Conservation (phyloP, 2,113 vertebrate species). For the Penelope pileata region DNA sequence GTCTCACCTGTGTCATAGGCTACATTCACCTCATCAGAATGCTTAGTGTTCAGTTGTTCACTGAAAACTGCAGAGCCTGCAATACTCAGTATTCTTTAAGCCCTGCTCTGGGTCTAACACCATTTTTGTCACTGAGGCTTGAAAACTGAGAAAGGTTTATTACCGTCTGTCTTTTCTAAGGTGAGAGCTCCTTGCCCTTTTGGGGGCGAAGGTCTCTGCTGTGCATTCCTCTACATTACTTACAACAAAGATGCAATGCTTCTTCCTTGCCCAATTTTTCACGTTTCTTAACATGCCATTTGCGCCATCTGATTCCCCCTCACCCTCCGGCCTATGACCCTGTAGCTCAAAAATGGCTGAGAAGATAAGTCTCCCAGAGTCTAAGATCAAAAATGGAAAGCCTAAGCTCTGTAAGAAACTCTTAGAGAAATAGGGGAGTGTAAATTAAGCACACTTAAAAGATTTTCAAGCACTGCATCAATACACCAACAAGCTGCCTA, state of each 20-base stretch:
- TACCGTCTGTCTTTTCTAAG: conserved; percentile 53
- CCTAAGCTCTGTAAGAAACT: not conserved
- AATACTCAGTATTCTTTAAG: not conserved
- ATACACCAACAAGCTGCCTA: not conserved
- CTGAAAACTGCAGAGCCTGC: not conserved
- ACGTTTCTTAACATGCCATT: conserved; percentile 49
- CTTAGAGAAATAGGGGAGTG: not conserved
- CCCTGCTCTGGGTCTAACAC: not conserved
- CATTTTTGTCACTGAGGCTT: conserved; percentile 20
- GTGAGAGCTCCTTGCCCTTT: conserved; percentile 62
- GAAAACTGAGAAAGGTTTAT: conserved; percentile 49
- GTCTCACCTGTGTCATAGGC: not conserved
- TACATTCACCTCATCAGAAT: not conserved
- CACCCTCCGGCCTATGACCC: conserved; percentile 44
- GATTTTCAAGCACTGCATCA: not conserved
- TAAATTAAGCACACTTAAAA: not conserved
- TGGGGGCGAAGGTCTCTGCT: conserved; percentile 58
- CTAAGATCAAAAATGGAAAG: not conserved
- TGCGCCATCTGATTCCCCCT: conserved; percentile 23
- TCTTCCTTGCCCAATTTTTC: conserved; percentile 46
- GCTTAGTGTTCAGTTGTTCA: not conserved
- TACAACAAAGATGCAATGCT: conserved; percentile 55
- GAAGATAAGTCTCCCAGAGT: not conserved
- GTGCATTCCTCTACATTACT: conserved; percentile 69
- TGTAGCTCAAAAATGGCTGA: conserved; percentile 34